These are phyloP conservation scores for Muscicapa comitata DNA, from an alignment of 2,797 vertebrate species.

Conservation along the genomic window DNA sequence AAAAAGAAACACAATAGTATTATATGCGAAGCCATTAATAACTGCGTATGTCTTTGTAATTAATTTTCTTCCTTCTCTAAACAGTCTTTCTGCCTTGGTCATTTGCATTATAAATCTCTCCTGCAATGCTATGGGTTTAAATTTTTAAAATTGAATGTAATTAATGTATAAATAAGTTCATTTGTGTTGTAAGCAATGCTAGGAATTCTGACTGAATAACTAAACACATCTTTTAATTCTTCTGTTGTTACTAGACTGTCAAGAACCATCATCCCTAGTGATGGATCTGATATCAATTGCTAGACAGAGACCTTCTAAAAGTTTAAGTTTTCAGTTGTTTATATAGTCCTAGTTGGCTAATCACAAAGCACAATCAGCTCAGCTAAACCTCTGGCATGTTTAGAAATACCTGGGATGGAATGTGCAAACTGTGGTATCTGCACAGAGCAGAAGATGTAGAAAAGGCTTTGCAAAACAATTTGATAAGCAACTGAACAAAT, in stretches of 20 bases:
- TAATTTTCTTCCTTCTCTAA: slow-evolving; percentile 56
- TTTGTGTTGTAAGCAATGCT: slow-evolving; percentile 54
- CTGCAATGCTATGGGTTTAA: slow-evolving; percentile 34
- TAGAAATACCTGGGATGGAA: neutral
- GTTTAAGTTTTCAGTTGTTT: slow-evolving; percentile 15
- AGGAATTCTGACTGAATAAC: slow-evolving; percentile 21
- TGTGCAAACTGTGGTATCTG: neutral
- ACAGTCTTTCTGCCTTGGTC: slow-evolving; percentile 46
- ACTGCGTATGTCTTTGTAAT: slow-evolving; percentile 46
- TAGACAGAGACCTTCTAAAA: neutral
- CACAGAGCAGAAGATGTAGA: neutral
- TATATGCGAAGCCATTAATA: slow-evolving; percentile 58
- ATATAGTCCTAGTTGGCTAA: neutral
- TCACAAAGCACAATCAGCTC: neutral
- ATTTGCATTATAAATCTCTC: slow-evolving; percentile 59
- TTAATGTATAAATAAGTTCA: slow-evolving; percentile 54
- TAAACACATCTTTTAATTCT: slow-evolving; percentile 47
- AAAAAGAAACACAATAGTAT: slow-evolving; percentile 40
- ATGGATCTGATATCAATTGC: slow-evolving; percentile 26
- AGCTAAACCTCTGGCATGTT: neutral
- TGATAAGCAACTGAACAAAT: neutral
- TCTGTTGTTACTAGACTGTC: slow-evolving; percentile 29
- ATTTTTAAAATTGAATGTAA: slow-evolving; percentile 62
- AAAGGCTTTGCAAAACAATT: neutral
- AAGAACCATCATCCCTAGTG: slow-evolving; percentile 4